phyloP scores from a whole-genome alignment of 2,797 vertebrate species.

The Babyrousa celebensis region DNA sequence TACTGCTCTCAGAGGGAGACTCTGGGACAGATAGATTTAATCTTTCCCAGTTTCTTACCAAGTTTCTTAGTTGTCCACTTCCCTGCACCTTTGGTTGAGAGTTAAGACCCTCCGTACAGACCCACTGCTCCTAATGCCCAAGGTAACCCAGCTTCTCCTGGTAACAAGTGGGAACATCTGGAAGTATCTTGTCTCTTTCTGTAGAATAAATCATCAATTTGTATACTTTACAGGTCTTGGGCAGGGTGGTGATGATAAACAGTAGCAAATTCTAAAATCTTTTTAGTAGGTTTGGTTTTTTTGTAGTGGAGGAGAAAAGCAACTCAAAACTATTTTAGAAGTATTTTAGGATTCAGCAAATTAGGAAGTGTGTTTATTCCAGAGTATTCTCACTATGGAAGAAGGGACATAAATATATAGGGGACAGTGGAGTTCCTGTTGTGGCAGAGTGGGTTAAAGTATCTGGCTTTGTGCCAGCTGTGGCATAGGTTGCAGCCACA shows the following conservation, averaged over 20 bases:
- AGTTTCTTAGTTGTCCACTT: background rate
- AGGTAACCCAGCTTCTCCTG: background rate
- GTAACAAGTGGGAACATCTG: background rate
- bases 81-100: background rate
- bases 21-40: background rate
- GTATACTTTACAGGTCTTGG: background rate
- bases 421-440: no score
- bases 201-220: no score
- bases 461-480: no score
- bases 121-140: background rate
- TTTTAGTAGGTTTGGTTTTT: background rate
- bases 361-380: background rate
- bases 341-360: background rate
- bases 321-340: background rate
- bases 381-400: background rate
- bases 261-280: background rate
- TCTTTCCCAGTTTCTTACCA: background rate
- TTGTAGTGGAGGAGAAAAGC: background rate
- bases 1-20: background rate
- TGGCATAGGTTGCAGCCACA: no score
- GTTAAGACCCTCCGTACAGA: background rate
- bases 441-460: no score
- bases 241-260: background rate
- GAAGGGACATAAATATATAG: background rate
- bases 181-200: background rate